A percentile compares a stretch with the other conserved stretches of the same genome.
These are phyloP conservation scores for Pollenia amentaria DNA, from an alignment of 2,888 invertebrate species.

Conservation along the genomic window DNA sequence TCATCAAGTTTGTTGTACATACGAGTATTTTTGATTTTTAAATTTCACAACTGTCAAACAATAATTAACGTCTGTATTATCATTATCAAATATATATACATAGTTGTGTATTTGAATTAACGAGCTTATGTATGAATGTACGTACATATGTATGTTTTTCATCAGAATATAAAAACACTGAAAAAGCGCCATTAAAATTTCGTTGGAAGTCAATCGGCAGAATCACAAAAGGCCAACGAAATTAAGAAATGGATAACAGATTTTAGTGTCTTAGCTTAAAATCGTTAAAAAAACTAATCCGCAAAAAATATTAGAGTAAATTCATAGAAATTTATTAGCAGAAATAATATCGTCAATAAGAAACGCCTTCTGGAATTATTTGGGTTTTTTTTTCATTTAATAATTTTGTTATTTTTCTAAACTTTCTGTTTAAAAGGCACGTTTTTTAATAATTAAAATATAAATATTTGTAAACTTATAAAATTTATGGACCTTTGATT, in stretches of 20 bases:
- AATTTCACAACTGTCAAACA: background rate
- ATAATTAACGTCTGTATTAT: conserved; percentile 10
- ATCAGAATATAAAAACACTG: no score
- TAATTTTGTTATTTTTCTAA: background rate
- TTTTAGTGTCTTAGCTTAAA: background rate
- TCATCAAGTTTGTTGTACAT: background rate
- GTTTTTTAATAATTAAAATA: background rate
- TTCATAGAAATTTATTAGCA: conserved; percentile 21
- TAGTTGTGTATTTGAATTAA: background rate
- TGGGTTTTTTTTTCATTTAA: background rate
- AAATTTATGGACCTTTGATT: no score
- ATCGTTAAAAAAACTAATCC: background rate
- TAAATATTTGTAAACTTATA: no score
- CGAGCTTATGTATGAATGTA: background rate
- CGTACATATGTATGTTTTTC: no score
- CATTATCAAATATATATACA: conserved; percentile 6
- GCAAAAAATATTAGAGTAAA: conserved; percentile 6
- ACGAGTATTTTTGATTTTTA: no score
- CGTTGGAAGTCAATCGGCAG: conserved; percentile 16
- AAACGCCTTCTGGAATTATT: conserved; percentile 32
- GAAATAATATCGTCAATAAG: conserved; percentile 34
- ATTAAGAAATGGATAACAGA: background rate
- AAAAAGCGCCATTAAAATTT: conserved; percentile 5
- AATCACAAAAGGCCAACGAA: background rate
- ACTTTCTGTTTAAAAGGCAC: background rate